Evolutionary conservation across 1,140 invertebrate species (phyloP).

Genomic region (Anoplophora glabripennis): DNA sequence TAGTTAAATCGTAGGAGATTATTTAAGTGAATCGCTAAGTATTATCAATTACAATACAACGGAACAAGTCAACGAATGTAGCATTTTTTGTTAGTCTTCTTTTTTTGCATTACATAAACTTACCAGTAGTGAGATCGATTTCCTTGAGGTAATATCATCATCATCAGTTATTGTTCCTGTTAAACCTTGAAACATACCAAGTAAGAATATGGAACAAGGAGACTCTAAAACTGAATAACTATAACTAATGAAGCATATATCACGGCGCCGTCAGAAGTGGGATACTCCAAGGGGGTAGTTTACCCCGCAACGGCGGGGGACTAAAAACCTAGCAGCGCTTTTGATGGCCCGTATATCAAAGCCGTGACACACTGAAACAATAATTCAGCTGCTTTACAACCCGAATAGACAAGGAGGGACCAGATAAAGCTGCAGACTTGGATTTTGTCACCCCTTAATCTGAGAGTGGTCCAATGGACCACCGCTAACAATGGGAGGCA

Average conservation of each 20-base stretch:
- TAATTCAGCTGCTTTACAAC: conserved; percentile 49
- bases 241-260: conserved; percentile 43
- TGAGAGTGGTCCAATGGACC: background rate
- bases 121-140: no score
- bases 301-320: conserved; percentile 9
- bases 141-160: no score
- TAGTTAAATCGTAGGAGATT: no score
- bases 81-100: no score
- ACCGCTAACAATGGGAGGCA: no score
- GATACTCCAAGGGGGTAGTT: conserved; percentile 13
- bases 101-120: no score
- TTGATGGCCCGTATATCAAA: conserved; percentile 49
- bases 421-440: conserved; percentile 28
- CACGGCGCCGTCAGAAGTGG: conserved; percentile 7
- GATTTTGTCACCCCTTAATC: conserved; percentile 26
- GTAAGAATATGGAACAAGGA: no score
- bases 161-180: no score
- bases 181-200: no score
- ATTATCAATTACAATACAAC: no score
- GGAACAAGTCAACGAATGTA: no score
- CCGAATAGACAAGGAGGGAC: conserved; percentile 47
- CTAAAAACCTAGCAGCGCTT: conserved; percentile 7
- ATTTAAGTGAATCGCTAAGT: no score
- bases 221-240: conserved; percentile 19
- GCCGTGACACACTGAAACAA: conserved; percentile 48